These are phyloP conservation scores for Taphrorychus bicolor DNA, from an alignment of 2,888 invertebrate genomes.

Conservation along the genomic window DNA sequence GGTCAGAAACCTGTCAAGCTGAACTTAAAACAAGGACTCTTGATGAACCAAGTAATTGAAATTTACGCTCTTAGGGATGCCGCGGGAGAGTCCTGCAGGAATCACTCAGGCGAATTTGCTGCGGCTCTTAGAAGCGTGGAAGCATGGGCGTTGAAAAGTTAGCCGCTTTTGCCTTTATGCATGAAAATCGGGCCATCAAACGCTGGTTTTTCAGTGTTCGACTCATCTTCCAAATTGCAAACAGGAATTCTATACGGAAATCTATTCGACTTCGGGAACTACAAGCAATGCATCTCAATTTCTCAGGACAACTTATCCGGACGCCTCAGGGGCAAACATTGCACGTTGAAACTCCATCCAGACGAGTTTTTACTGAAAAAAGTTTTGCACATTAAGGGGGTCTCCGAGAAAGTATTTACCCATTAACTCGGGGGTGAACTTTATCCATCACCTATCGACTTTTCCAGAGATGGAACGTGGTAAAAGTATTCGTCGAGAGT, in stretches of 20 bases:
- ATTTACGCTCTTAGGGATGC: constrained; percentile 46
- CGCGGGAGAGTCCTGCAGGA: constrained; percentile 47
- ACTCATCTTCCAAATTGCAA: constrained; percentile 61
- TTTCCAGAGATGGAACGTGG: constrained; percentile 42
- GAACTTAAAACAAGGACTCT: constrained; percentile 49
- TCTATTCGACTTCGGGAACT: constrained; percentile 59
- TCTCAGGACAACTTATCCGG: constrained; percentile 42
- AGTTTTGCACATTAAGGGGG: constrained; percentile 47
- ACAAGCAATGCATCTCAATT: constrained; percentile 58
- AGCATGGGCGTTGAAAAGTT: constrained; percentile 55
- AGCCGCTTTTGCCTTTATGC: too few species aligned
- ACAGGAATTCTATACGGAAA: constrained; percentile 60
- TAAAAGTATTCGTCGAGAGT: constrained; percentile 45
- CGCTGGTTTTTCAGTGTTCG: constrained; percentile 58
- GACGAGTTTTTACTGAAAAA: constrained; percentile 43
- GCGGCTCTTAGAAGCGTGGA: constrained; percentile 49
- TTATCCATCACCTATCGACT: background rate
- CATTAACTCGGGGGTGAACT: too few species aligned
- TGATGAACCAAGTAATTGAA: constrained; percentile 51
- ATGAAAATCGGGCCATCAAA: background rate
- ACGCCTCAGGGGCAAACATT: constrained; percentile 57
- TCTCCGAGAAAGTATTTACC: constrained; percentile 47
- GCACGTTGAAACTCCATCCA: constrained; percentile 50
- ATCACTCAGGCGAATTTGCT: constrained; percentile 50
- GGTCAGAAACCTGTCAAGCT: constrained; percentile 39